Conservation (phyloP, 2,888 invertebrate species). For the Epinotia brunnichana region DNA sequence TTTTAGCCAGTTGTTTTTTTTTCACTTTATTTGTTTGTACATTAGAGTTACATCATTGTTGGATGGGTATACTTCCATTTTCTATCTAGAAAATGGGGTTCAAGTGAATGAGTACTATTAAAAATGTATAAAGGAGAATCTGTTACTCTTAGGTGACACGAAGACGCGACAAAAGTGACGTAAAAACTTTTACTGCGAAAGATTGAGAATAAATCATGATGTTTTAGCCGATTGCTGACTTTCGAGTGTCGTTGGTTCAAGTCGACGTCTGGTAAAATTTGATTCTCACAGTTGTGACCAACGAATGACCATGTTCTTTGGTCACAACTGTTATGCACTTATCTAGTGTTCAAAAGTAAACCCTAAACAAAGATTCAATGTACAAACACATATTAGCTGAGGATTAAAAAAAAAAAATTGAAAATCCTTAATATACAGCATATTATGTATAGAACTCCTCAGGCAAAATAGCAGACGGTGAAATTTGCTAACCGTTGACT, state of each 20-base stretch:
- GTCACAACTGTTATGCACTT: too few species aligned
- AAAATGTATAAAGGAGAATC: slow-evolving; percentile 17
- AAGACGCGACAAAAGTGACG: neutral
- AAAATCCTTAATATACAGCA: too few species aligned
- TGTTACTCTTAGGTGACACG: slow-evolving; percentile 21
- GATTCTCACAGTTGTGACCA: neutral
- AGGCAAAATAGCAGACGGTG: too few species aligned
- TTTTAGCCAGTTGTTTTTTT: too few species aligned
- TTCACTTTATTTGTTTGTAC: too few species aligned
- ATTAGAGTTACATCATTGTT: too few species aligned
- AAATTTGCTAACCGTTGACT: too few species aligned
- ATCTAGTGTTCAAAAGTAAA: too few species aligned
- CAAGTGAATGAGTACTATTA: slow-evolving; percentile 27
- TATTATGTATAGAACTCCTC: too few species aligned
- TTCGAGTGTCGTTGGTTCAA: slow-evolving; percentile 4
- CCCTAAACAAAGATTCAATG: too few species aligned
- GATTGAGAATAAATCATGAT: slow-evolving; percentile 32
- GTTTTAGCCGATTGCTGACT: slow-evolving; percentile 26
- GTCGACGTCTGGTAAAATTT: neutral
- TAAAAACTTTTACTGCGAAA: slow-evolving; percentile 17
- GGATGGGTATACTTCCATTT: slow-evolving; percentile 2
- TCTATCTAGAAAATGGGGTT: slow-evolving; percentile 19
- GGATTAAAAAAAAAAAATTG: too few species aligned
- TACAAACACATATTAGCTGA: too few species aligned
- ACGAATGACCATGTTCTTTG: neutral